phyloP scores from a whole-genome alignment of 2,888 invertebrate genomes.

The Polydrusus pterygomalis region DNA sequence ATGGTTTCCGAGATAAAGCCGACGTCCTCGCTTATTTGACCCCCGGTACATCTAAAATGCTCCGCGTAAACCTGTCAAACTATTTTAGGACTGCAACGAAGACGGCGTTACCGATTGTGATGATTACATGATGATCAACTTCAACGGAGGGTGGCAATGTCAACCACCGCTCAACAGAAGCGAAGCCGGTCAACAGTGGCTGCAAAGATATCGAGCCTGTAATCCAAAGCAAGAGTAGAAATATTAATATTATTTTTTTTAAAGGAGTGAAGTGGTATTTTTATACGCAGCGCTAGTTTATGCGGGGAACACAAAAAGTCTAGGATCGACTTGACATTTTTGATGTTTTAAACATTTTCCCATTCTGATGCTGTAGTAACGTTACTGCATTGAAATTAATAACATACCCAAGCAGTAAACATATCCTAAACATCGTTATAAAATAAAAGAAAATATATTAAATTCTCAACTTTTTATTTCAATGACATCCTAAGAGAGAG shows the following conservation, averaged over 20 bases:
- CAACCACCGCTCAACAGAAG: constrained; percentile 66
- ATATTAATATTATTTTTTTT: not conserved
- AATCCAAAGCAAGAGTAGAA: constrained; percentile 27
- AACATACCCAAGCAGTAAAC: too few species aligned
- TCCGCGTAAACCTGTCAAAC: too few species aligned
- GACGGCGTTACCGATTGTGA: constrained; percentile 77
- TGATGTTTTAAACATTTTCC: too few species aligned
- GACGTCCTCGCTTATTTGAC: too few species aligned
- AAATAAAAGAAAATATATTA: constrained; percentile 20
- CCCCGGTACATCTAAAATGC: too few species aligned
- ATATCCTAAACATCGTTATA: too few species aligned
- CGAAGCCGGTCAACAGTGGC: constrained; percentile 69
- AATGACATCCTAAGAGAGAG: constrained; percentile 53
- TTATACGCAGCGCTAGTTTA: not conserved
- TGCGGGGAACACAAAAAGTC: too few species aligned
- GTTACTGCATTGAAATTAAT: too few species aligned
- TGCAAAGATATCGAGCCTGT: constrained; percentile 69
- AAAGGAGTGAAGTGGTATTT: not conserved
- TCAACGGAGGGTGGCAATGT: constrained; percentile 76
- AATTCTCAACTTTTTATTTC: constrained; percentile 44
- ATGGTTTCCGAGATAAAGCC: too few species aligned
- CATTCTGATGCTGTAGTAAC: too few species aligned
- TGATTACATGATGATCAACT: constrained; percentile 80
- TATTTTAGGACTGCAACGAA: constrained; percentile 76
- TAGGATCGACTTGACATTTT: too few species aligned